Evolutionary conservation across 2,113 vertebrate genomes (phyloP), one percentile per base, ranked within the genome.

Genomic region (Madoqua kirkii): DNA sequence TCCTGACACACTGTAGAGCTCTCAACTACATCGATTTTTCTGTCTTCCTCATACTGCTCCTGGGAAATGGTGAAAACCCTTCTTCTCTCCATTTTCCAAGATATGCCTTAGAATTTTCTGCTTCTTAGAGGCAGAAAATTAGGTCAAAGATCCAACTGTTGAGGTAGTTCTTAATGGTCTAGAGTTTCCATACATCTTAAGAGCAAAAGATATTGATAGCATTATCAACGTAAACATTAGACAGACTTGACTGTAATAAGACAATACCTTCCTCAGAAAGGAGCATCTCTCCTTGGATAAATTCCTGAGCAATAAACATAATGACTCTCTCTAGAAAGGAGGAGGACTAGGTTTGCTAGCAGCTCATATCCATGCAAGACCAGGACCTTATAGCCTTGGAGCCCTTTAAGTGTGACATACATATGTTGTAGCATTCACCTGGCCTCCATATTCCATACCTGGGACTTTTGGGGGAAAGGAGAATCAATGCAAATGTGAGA

Each of bases 301-400:
- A 76, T 97, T 79, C 60, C 71, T 95, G 59, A n/a, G 19, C 40
- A 82, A 48, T 95, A 89, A 84, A 67, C 21, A 40, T 40, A 50
- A 60, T 45, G 27, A 54, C 31, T 81, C 10, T 86, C 48, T 93
- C 43, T 31, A 59, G 36, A 59, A 11, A 43, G 86, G 7, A 40
- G 3, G 59, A 52, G 3, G 45, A 4, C 17, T n/a, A 36, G 19
- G 11, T 54, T 31, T 74, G 25, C 45, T 17, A 52, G 21, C 52
- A 82, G 5, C 7, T 14, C 43, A 36, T 43, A 45, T 3, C 76
- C 27, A 7, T 45, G 33, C 3, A n/a, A 89, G 25, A 60, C 14
- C 33, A 45, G 8, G 11, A 50, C 13, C 13, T 33, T 36, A 2
- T 7, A 62, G 13, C 12, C 60, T 29, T 36, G 25, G 36, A 17